Evolutionary conservation across 1,140 invertebrate genomes (phyloP), one percentile per base, ranked within the genome.

Genomic region (Drosophila carrolli): DNA sequence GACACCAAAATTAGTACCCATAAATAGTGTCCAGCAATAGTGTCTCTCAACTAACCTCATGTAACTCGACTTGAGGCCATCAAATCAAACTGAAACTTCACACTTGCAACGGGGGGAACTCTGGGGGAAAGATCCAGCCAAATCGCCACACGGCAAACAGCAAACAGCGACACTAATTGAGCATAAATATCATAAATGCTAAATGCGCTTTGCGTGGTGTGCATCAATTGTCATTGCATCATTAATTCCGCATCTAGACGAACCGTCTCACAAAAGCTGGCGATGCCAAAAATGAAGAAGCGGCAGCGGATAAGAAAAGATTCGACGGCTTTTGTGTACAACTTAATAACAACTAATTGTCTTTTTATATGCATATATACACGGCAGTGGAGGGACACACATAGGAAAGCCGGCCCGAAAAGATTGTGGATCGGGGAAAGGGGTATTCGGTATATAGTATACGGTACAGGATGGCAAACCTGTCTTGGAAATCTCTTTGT

Each of bases 281-380:
- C 14, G 62, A 68, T 55, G 59, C 62, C 63, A 77, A 77, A 77
- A 77, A 70, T 53, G 47, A 37, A 61, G 56, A 62, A 67, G 55
- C 57, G 23, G 32, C 46, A 4, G 23, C 5, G 29, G 29, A 10
- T 16, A 65, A 68, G 43, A 71, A 71, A 71, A 88, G 76, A 65
- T 80, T 75, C 73, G 62, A 84, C 68, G 80, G 72, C 80, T 75
- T 82, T 88, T 88, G 68, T 84, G 78, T 63, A 86, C 82, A 86
- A 89, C 84, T 89, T 89, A 89, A 89, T 89, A 89, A 89, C 84
- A 71, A 89, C 84, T 89, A 89, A 89, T 89, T 89, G 84, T 89
- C 84, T 89, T 89, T 89, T 89, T 89, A 89, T 89, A 84, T 81
- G 77, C 84, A 89, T 58, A 41, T 46, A 71, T 53, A 55, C 10